Percentiles rank a stretch among this genome's conserved stretches.
phyloP scores from a whole-genome alignment of 30 jellyfish, hydroid and myxozoan genomes.

The Turritopsis rubra region DNA sequence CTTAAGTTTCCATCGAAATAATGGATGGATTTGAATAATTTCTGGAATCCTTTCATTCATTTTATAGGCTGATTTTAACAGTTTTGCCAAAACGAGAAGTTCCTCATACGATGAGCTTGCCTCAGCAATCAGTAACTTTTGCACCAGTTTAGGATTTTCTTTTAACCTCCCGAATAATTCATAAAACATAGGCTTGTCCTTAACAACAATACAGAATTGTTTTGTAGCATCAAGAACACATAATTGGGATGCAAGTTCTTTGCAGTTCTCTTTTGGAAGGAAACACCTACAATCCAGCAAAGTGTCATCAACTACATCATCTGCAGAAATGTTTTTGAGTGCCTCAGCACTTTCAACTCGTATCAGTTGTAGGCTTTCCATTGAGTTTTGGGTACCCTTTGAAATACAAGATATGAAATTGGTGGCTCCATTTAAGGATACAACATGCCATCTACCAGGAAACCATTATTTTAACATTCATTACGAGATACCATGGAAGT shows the following conservation, averaged over 20 bases:
- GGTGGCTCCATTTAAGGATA: background rate
- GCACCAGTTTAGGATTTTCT: background rate
- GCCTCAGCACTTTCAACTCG: background rate
- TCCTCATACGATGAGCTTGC: background rate
- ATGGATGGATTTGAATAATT: background rate
- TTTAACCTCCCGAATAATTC: background rate
- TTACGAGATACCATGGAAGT: too few relatives aligned
- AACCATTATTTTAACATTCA: too few relatives aligned
- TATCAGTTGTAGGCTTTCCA: background rate
- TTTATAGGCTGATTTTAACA: background rate
- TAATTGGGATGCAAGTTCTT: background rate
- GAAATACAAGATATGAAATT: background rate
- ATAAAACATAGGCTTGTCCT: conserved; percentile 6
- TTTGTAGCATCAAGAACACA: background rate
- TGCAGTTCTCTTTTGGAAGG: background rate
- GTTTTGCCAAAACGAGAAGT: background rate
- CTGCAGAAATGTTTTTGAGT: background rate
- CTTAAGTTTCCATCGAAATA: background rate
- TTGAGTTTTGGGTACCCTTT: background rate
- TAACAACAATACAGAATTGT: conserved; percentile 6
- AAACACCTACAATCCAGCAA: conserved; percentile 7
- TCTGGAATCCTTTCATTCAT: background rate
- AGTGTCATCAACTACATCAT: background rate
- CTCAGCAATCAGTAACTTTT: background rate
- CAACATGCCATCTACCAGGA: too few relatives aligned